Percentiles rank a stretch among this genome's conserved stretches.
These are phyloP conservation scores for Cataglyphis rosenhaueri DNA, from an alignment of 2,888 invertebrate genomes.

Conservation along the genomic window DNA sequence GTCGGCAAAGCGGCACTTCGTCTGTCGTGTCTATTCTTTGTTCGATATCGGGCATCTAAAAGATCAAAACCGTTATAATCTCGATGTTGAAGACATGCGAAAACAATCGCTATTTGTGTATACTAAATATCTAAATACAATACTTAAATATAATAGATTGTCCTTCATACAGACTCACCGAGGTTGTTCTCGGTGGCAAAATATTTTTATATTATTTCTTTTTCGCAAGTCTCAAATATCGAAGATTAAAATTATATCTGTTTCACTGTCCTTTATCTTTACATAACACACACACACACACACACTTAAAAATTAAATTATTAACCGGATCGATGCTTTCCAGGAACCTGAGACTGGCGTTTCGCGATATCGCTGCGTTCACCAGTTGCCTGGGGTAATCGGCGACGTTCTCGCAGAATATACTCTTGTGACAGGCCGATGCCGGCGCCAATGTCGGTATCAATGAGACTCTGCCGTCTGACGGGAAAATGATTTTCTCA, in stretches of 20 bases:
- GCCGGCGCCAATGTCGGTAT: neutral
- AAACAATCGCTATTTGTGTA: neutral
- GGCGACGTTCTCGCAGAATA: constrained; percentile 75
- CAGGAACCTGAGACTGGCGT: constrained; percentile 74
- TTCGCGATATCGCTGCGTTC: constrained; percentile 68
- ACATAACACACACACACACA: no score
- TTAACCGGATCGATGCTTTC: constrained; percentile 73
- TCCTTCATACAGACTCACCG: neutral
- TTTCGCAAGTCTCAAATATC: neutral
- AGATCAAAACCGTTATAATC: neutral
- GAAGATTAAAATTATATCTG: neutral
- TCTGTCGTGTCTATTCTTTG: constrained; percentile 56
- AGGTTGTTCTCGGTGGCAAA: neutral
- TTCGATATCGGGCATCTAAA: constrained; percentile 56
- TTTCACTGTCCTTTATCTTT: neutral
- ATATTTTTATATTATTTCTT: neutral
- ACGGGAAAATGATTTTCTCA: constrained; percentile 77
- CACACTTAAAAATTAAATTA: constrained; percentile 17
- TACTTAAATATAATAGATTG: neutral
- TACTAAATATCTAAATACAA: neutral
- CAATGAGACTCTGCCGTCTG: constrained; percentile 50
- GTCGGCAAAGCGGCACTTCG: constrained; percentile 58
- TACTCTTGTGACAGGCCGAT: constrained; percentile 70
- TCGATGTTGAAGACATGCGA: neutral
- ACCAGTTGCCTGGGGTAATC: constrained; percentile 77